phyloP scores from a whole-genome alignment of 2,888 invertebrate species.

The Drosophila borborema region DNA sequence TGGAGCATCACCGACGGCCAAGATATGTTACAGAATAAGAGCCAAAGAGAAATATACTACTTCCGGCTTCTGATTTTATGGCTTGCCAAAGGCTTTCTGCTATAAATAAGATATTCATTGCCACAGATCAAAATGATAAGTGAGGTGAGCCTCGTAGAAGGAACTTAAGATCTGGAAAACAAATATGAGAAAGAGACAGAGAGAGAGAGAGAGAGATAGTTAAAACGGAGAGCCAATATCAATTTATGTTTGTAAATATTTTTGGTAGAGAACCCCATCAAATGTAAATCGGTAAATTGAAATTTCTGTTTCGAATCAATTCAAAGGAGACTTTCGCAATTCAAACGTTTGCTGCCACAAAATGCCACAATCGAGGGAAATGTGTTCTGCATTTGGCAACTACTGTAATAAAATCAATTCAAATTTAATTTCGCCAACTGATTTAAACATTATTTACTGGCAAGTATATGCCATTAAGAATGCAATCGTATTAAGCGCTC shows the following conservation, averaged over 20 bases:
- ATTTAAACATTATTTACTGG: not conserved
- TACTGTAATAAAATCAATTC: not conserved
- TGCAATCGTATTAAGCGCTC: not conserved
- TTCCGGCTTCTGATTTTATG: slow-evolving; percentile 14
- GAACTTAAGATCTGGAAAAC: not conserved
- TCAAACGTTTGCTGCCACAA: not conserved
- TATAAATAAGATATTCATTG: not conserved
- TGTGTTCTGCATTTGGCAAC: not conserved
- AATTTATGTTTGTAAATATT: not conserved
- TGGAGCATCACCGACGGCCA: not conserved
- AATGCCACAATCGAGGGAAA: not conserved
- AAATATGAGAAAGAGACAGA: too few species aligned
- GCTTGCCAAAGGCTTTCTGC: not conserved
- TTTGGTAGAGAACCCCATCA: not conserved
- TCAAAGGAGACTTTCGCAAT: not conserved
- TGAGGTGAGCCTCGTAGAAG: not conserved
- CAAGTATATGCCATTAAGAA: not conserved
- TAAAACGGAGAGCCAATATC: too few species aligned
- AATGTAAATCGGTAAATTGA: not conserved
- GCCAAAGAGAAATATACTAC: not conserved
- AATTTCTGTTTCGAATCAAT: not conserved
- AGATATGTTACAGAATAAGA: not conserved
- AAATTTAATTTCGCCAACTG: not conserved
- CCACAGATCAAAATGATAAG: slow-evolving; percentile 1
- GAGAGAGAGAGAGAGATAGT: not conserved